These are phyloP conservation scores for Heteractis magnifica DNA, from an alignment of 92 coral and sea anemone species.

Conservation along the genomic window DNA sequence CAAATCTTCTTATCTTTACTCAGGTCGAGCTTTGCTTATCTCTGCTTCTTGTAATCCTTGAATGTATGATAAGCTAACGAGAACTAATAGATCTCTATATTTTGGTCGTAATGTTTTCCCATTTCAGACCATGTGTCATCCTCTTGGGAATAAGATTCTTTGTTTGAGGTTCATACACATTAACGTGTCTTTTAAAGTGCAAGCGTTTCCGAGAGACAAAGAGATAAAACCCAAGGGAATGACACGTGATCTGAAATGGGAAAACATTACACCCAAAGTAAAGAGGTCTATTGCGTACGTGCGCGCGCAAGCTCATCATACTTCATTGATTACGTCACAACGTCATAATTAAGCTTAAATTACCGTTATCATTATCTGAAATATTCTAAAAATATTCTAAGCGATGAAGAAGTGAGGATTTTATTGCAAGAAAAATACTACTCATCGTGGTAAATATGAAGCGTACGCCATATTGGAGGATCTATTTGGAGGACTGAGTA, in stretches of 20 bases:
- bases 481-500: background rate
- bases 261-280: background rate
- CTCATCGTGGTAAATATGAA: background rate
- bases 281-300: background rate
- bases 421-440: background rate
- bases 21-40: background rate
- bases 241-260: background rate
- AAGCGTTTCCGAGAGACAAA: too few relatives aligned
- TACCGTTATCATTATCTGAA: background rate
- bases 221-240: too few relatives aligned
- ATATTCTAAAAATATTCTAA: background rate
- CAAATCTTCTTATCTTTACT: slow-evolving; percentile 1
- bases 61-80: background rate
- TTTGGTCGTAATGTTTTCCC: too few relatives aligned
- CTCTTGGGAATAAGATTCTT: too few relatives aligned
- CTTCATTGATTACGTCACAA: background rate
- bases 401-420: background rate
- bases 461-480: background rate
- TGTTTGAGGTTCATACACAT: too few relatives aligned
- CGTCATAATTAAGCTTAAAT: background rate
- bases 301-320: background rate
- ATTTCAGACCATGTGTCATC: too few relatives aligned
- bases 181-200: too few relatives aligned
- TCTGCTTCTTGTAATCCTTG: background rate
- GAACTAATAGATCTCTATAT: background rate